Base-by-base conservation (phyloP, 2,888 invertebrate species). In the Agriopis leucophaearia region DNA sequence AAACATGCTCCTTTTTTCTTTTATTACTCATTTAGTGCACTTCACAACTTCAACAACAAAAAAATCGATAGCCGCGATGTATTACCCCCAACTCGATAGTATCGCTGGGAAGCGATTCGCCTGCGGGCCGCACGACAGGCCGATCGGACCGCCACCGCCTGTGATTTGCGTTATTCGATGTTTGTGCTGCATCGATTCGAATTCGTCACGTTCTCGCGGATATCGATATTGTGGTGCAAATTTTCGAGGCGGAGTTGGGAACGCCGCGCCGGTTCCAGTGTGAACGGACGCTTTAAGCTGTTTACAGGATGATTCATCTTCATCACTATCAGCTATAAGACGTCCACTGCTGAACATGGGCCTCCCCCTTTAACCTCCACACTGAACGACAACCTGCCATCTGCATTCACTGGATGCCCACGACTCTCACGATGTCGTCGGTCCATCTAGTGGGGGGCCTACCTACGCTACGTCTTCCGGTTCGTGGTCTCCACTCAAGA, bases 141-240 rank as follows among this genome's bases (percentile, higher is more conserved):
- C 80, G 81, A 82, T 82, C 80, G 36, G 69, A 48, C 69, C 85
- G 86, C 88, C 81, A 78, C 82, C 85, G 86, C 84, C 86, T 79
- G 80, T 85, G 86, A 87, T 88, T 88, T 86, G 86, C 84, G 81
- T 78, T 80, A 79, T 80, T 73, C 81, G 85, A 79, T 86, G 83
- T 84, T 87, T 85, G 85, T 77, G 81, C 82, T 74, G 72, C 76
- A 85, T 86, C 87, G 87, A 87, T 85, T 85, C 83, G 82, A 77
- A 88, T 86, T 86, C 89, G 88, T 89, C 89, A 89, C 89, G 89
- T 88, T 88, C 64, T 78, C 66, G 78, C 74, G 79, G 80, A 78
- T 79, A 82, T 77, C 82, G 83, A 81, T 78, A 78, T 76, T 79
- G 80, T 74, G 75, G 74, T 77, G 87, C 87, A 87, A 87, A 88